Conservation (phyloP, 2,113 vertebrate genomes). For the Indri indri region DNA sequence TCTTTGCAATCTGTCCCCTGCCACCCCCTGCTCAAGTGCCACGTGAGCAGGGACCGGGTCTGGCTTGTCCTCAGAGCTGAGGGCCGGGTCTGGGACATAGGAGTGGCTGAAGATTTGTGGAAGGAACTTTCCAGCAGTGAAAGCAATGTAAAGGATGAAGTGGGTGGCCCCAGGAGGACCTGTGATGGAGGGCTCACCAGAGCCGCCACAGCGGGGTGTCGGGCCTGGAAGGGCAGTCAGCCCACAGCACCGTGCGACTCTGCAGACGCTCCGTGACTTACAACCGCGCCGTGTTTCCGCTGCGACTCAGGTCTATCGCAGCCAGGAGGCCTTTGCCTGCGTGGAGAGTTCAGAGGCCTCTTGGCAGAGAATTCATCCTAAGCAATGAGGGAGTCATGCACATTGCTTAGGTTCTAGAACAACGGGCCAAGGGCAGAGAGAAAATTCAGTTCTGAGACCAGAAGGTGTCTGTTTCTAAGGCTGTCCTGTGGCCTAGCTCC, state of each 20-base stretch:
- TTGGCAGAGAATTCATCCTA: background rate
- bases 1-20: background rate
- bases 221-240: background rate
- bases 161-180: background rate
- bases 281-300: background rate
- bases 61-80: background rate
- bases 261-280: background rate
- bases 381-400: background rate
- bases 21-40: background rate
- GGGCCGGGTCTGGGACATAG: background rate
- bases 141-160: background rate
- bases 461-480: background rate
- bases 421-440: background rate
- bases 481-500: background rate
- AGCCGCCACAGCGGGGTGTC: accelerated
- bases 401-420: background rate
- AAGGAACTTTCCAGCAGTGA: background rate
- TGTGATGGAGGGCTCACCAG: background rate
- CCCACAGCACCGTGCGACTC: too few species aligned
- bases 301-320: too few species aligned
- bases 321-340: background rate
- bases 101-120: background rate
- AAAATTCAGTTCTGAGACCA: background rate
- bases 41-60: accelerated
- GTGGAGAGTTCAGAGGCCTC: background rate